Evolutionary conservation across 2,797 vertebrate species (phyloP).

Genomic region (Sebastes melanostomus): DNA sequence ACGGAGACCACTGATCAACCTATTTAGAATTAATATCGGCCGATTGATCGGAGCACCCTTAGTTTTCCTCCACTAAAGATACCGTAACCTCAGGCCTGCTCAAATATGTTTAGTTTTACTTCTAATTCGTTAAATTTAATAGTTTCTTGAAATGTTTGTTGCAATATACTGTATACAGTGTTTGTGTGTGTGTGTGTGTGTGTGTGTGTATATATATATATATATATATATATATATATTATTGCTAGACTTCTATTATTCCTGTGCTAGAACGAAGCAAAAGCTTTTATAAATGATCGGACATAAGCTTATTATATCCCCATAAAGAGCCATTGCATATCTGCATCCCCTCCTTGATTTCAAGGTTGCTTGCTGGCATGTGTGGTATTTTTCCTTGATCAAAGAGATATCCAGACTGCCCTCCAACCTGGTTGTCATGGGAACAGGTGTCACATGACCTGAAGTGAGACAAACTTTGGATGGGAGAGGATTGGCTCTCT

Average conservation of each 20-base stretch:
- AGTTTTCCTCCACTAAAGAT: background rate
- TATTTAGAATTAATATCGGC: background rate
- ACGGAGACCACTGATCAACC: background rate
- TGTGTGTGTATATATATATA: too few relatives aligned
- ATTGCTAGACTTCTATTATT: background rate
- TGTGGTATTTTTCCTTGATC: constrained; percentile 73
- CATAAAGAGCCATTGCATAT: constrained; percentile 57
- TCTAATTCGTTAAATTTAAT: background rate
- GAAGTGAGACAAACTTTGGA: constrained; percentile 85
- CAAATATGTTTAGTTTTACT: background rate
- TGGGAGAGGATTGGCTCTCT: constrained; percentile 83
- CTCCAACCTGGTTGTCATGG: constrained; percentile 88
- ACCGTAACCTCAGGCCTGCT: background rate
- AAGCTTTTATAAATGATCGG: constrained; percentile 32
- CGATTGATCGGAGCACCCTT: background rate
- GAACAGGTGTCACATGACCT: constrained; percentile 84
- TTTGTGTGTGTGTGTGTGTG: too few relatives aligned
- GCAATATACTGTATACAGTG: too few relatives aligned
- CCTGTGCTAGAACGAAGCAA: background rate
- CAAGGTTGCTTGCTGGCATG: constrained; percentile 69
- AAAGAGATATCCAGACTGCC: constrained; percentile 81
- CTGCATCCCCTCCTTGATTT: constrained; percentile 68
- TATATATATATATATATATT: too few relatives aligned
- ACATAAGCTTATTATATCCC: constrained; percentile 51
- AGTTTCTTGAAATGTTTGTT: background rate